Base-by-base conservation (phyloP, 2,113 vertebrate genomes). In the Nematolebias whitei region DNA sequence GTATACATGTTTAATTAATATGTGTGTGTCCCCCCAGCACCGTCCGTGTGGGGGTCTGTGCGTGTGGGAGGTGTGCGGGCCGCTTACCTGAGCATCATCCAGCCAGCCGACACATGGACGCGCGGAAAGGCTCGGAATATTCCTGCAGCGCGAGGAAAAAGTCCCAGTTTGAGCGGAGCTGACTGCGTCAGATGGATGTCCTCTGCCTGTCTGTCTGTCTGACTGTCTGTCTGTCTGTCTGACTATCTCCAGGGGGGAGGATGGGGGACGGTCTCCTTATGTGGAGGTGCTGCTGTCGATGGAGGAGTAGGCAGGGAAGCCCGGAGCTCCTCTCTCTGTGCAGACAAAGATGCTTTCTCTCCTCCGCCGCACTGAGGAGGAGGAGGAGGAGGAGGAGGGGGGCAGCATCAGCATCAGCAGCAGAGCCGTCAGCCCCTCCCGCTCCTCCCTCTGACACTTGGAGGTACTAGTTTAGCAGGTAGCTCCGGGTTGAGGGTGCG, bases 11-110 rank as follows among this genome's bases (percentile, higher is more conserved):
- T 1, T 35, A 35, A 35, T 35, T n/a, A n/a, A n/a, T n/a, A n/a
- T n/a, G n/a, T n/a, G n/a, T n/a, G n/a, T n/a, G n/a, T n/a, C n/a
- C n/a, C n/a, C n/a, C n/a, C n/a, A n/a, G n/a, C n/a, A n/a, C n/a
- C n/a, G n/a, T n/a, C n/a, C n/a, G n/a, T n/a, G 63, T 78, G 80
- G 84, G 80, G 82, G 76, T 70, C 23, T 76, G 5, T 69, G 5
- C 67, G 83, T 79, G 83, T 68, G 51, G 85, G 79, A 84, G 82
- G 86, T 74, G 86, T 24, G 81, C 71, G 74, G 70, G n/a, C n/a
- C n/a, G n/a, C 86, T 89, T 91, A 91, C 90, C 90, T 91, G 90
- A 16, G 69, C 86, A 76, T 87, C 83, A 89, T 77, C 84, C 85
- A 55, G 86, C 87, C 79, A 85, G 87, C 87, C 85, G 75, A 87